Evolutionary conservation across 2,797 vertebrate genomes (phyloP), one percentile per base, ranked within the genome.

Genomic region (Podargus strigoides): DNA sequence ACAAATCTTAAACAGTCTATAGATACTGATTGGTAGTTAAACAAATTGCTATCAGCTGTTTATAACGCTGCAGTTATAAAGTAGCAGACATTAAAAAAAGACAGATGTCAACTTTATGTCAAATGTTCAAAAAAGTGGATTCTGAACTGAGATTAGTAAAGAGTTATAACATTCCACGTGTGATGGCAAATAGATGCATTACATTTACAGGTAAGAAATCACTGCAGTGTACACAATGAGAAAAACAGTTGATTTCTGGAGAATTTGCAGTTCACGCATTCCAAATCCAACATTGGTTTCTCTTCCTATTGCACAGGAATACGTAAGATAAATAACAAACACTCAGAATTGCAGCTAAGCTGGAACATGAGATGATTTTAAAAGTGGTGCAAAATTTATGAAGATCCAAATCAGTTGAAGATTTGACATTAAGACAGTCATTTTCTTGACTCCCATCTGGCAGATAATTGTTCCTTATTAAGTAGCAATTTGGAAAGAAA

Each of bases 401-500:
- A 67, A 41, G 70, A 55, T 67, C 63, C 85, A 72, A 93, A 74
- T 77, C 52, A 69, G 47, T 80, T 83, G 90, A 83, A 76, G 58
- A 68, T 76, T 42, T 86, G 64, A 94, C 95, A 94, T 94, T 17
- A 76, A 95, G 80, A 82, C 39, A 91, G 64, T 85, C 1, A 9
- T 92, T 93, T 74, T 69, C 66, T 55, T 36, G 47, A 42, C 60
- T 86, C 74, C 79, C 60, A 69, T 75, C 81, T 89, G 81, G 93
- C 80, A 91, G 78, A 82, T 58, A 86, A 85, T 76, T 49, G 73
- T 46, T 68, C 89, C 89, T 41, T 78, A 79, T 80, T 87, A 67
- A 74, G 70, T 44, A 96, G 76, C 34, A 79, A 90, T 94, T 95
- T 95, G 85, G 87, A 96, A 88, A 88, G 79, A 83, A 87, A 92